Conservation (phyloP, 2,113 vertebrate species). For the Nycticryphes semicollaris region DNA sequence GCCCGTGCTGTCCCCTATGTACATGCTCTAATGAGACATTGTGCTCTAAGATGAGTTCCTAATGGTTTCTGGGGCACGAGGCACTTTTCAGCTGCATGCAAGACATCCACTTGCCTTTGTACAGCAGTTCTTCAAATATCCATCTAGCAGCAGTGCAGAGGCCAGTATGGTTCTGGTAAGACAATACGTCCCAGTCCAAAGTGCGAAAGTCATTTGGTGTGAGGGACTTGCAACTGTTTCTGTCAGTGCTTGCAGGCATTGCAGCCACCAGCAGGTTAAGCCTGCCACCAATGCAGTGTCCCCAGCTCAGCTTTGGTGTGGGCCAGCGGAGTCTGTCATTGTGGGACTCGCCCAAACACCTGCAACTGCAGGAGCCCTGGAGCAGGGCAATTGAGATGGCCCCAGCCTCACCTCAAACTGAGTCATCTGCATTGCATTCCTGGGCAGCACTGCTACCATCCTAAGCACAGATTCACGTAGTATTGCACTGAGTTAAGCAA, state of each 20-base stretch:
- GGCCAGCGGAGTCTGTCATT: rapidly evolving
- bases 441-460: neutral
- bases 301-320: neutral
- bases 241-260: neutral
- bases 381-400: neutral
- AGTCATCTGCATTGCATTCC: neutral
- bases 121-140: neutral
- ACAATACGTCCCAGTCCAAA: rapidly evolving
- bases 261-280: neutral
- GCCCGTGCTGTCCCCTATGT: rapidly evolving
- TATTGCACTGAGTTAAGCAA: neutral
- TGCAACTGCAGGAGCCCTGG: neutral
- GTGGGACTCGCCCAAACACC: rapidly evolving
- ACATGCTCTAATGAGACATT: rapidly evolving
- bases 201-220: rapidly evolving
- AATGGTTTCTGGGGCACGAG: neutral
- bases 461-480: neutral
- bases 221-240: neutral
- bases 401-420: too few relatives aligned
- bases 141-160: rapidly evolving
- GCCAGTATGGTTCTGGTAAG: rapidly evolving
- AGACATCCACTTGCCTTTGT: neutral
- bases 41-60: neutral
- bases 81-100: neutral
- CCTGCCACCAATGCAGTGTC: rapidly evolving